Evolutionary conservation across 2,113 vertebrate genomes (phyloP).

Genomic region (Grammomys dolichurus): DNA sequence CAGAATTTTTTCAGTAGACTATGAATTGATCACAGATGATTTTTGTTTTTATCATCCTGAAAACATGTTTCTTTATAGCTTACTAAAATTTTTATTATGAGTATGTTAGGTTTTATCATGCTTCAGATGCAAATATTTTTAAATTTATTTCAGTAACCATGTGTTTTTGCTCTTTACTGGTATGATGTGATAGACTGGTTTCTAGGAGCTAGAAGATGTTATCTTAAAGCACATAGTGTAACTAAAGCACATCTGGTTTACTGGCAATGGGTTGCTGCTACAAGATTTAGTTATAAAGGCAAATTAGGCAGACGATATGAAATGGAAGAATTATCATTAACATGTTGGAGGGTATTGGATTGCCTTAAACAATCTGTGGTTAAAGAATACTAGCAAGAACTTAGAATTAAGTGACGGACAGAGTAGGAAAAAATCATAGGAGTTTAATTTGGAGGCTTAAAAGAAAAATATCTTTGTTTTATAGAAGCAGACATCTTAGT

Average conservation of each 20-base stretch:
- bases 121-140: background rate
- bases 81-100: background rate
- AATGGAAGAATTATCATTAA: background rate
- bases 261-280: background rate
- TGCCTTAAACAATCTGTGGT: background rate
- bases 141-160: background rate
- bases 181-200: background rate
- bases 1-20: background rate
- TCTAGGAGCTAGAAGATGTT: background rate
- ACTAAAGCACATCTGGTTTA: background rate
- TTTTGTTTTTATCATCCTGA: background rate
- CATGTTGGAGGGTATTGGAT: background rate
- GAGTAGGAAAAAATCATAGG: background rate
- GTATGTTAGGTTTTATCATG: background rate
- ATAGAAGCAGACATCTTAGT: background rate
- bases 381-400: background rate
- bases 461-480: too few relatives aligned
- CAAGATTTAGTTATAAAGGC: background rate
- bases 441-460: too few relatives aligned
- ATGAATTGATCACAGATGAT: background rate
- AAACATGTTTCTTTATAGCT: background rate
- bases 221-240: background rate
- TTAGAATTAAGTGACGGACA: background rate
- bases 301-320: background rate
- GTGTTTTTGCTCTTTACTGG: background rate